phyloP scores from a whole-genome alignment of 2,888 invertebrate species.

The Zygogramma bicolorata region DNA sequence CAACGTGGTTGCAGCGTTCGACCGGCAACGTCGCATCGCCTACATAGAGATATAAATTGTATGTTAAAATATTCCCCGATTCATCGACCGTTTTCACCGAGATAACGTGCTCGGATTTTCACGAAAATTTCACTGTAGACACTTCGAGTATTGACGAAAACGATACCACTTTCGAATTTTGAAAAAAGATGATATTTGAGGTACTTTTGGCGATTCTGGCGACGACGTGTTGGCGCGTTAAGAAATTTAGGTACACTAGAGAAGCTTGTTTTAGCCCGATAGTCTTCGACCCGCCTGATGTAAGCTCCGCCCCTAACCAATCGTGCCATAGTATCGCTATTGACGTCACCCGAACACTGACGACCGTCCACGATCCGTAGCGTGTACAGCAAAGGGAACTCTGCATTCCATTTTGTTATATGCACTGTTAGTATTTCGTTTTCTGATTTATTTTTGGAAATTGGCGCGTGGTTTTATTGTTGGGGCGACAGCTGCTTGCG shows the following conservation, averaged over 20 bases:
- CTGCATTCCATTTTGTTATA: slow-evolving; percentile 64
- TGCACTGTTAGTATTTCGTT: slow-evolving; percentile 41
- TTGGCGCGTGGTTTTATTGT: slow-evolving; percentile 17
- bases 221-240: slow-evolving; percentile 54
- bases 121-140: slow-evolving; percentile 54
- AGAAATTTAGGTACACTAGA: slow-evolving; percentile 56
- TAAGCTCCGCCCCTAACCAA: slow-evolving; percentile 61
- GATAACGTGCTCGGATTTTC: slow-evolving; percentile 52
- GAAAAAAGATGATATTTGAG: slow-evolving; percentile 48
- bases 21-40: slow-evolving; percentile 61
- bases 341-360: slow-evolving; percentile 58
- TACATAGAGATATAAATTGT: slow-evolving; percentile 61
- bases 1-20: slow-evolving; percentile 46
- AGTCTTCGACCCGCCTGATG: slow-evolving; percentile 61
- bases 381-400: slow-evolving; percentile 51
- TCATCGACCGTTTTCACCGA: slow-evolving; percentile 50
- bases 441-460: slow-evolving; percentile 52
- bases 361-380: slow-evolving; percentile 50
- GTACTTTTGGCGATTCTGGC: slow-evolving; percentile 47
- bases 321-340: slow-evolving; percentile 51
- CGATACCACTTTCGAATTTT: slow-evolving; percentile 51
- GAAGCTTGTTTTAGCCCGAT: slow-evolving; percentile 55
- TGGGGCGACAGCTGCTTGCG: not conserved
- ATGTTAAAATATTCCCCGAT: slow-evolving; percentile 61
- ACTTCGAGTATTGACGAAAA: slow-evolving; percentile 25